A percentile compares a stretch with the other conserved stretches of the same genome.
These are phyloP conservation scores for Hypomecis punctinalis DNA, from an alignment of 2,888 invertebrate species.

Conservation along the genomic window DNA sequence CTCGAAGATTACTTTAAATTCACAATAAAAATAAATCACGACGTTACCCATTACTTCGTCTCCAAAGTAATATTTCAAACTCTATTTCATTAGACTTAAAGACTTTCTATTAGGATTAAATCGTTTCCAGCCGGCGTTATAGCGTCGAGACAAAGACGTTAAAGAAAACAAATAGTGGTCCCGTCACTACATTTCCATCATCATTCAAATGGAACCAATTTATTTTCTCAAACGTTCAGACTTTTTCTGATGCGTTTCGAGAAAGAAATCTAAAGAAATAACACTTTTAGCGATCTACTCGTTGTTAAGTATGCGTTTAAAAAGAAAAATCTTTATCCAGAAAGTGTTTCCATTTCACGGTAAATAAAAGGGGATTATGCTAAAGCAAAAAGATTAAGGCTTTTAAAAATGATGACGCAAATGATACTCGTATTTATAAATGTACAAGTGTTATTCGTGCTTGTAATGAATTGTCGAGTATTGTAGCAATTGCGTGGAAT, in stretches of 20 bases:
- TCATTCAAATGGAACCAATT: conserved; percentile 16
- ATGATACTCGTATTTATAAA: conserved; percentile 40
- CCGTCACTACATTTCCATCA: conserved; percentile 33
- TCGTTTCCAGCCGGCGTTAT: conserved; percentile 8
- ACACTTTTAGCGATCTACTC: conserved; percentile 26
- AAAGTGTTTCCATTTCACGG: conserved; percentile 49
- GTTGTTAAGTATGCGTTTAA: conserved; percentile 24
- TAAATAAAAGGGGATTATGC: conserved; percentile 49
- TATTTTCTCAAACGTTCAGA: conserved; percentile 16
- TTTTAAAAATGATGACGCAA: conserved; percentile 47
- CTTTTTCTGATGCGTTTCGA: conserved; percentile 7
- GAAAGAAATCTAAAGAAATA: conserved; percentile 11
- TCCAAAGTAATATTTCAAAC: background rate
- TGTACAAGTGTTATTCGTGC: conserved; percentile 16
- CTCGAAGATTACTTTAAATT: too few relatives aligned
- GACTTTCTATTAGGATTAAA: conserved; percentile 16
- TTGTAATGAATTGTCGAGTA: background rate
- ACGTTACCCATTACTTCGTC: background rate
- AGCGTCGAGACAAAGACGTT: conserved; percentile 13
- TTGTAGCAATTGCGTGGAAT: background rate
- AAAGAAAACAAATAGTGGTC: conserved; percentile 18
- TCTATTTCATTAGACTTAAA: background rate
- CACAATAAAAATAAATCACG: too few relatives aligned
- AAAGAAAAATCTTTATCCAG: conserved; percentile 45
- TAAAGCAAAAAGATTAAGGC: conserved; percentile 47